phyloP scores from a whole-genome alignment of 2,113 vertebrate species.

The Erythrocercus mccallii region DNA sequence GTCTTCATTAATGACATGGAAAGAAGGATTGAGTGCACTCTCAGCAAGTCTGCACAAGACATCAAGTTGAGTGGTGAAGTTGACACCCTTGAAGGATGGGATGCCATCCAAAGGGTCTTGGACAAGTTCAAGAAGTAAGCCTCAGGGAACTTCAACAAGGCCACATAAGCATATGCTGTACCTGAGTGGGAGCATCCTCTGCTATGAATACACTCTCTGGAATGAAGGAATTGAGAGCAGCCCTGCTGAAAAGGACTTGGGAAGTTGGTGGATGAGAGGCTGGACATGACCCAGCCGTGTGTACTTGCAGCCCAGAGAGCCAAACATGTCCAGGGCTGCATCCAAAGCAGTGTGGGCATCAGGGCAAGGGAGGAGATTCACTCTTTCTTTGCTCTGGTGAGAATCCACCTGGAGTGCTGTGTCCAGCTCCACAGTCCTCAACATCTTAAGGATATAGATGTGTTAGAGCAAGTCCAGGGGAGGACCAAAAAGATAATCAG shows the following conservation, averaged over 20 bases:
- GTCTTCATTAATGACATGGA: neutral
- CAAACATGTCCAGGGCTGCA: neutral
- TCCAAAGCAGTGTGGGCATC: accelerated
- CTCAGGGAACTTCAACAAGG: neutral
- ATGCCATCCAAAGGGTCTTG: neutral
- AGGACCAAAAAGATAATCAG: neutral
- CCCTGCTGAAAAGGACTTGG: accelerated
- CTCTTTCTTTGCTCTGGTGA: neutral
- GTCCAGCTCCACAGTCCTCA: neutral
- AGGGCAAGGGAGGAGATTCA: neutral
- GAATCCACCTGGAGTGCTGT: neutral
- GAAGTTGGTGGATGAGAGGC: too few relatives aligned
- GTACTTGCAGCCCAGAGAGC: neutral
- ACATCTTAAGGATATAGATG: accelerated
- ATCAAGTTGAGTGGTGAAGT: neutral
- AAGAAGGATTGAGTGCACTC: neutral
- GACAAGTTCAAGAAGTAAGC: neutral
- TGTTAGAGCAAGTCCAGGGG: neutral
- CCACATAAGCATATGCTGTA: neutral
- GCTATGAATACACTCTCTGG: neutral
- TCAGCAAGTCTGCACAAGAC: neutral
- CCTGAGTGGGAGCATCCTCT: neutral
- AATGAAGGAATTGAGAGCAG: neutral
- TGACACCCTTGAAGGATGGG: neutral
- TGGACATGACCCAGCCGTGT: neutral